Base-by-base conservation (phyloP, 2,797 vertebrate genomes). In the Chloroceryle amazona region DNA sequence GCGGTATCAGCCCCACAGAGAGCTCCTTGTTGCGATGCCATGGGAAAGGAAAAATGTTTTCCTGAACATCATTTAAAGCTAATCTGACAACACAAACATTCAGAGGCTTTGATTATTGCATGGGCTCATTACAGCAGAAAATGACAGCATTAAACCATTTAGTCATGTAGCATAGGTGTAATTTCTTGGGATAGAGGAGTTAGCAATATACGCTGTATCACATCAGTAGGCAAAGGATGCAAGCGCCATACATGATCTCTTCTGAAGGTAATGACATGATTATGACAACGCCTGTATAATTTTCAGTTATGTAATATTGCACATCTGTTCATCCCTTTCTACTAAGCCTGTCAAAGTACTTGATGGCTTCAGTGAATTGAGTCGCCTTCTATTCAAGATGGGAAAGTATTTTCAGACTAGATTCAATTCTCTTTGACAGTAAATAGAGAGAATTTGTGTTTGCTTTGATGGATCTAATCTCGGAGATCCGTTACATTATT, bases 41-140 rank as follows among this genome's bases (percentile, higher is more conserved):
- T n/a, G 63, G 60, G 74, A 93, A 82, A 73, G 67, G 57, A 63
- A 95, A 94, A 89, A 76, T 70, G 63, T 81, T 93, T 93, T 80
- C 74, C 37, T 63, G 14, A 86, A 52, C 63, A 93, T 14, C 47
- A 57, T 67, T 89, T 81, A 85, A 96, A 82, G 52, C 25, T 67
- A 73, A 73, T 90, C 41, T 82, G 78, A 90, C 81, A 92, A 41
- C n/a, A 60, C 16, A 89, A 93, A 89, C 46, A 49, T 80, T 80
- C 51, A 49, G 63, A 76, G 21, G 28, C 55, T 91, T 91, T 93
- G 31, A 51, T 73, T 82, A 67, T 33, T 74, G 78, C 84, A 82
- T 29, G 29, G 39, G 28, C 33, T 82, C 16, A 33, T 89, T 85
- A 73, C 51, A 63, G 41, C 9, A 51, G 33, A 73, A 29, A 46